Evolutionary conservation across 2,113 vertebrate species (phyloP), one percentile per base, ranked within the genome.

Genomic region (Fregetta grallaria): DNA sequence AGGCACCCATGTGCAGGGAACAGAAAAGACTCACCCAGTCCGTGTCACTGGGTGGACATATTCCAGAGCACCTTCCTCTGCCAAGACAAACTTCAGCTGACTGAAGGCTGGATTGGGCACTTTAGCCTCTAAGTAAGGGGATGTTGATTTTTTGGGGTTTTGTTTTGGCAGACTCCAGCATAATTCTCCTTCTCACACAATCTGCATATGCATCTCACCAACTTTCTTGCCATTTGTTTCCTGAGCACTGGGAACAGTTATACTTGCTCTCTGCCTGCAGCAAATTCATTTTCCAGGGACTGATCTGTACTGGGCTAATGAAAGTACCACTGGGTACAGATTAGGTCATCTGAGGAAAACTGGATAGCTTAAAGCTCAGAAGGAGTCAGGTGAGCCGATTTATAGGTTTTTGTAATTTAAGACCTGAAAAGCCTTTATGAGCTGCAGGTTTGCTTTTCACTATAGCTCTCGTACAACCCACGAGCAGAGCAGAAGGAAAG

Each of bases 381-480:
- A 77, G 61, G 29, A 47, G 32, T 74, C 47, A 91, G 65, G 45
- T 49, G 61, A 84, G 52, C 30, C 10, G 11, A 23, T 65, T 58
- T 73, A 73, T 26, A 88, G 63, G 34, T 16, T 71, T 94, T 77
- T 85, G 38, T 78, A 67, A 85, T 87, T 95, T 78, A 93, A 89
- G 74, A 86, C 47, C 70, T 72, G 66, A 88, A 93, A 94, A 93
- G 34, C 34, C 76, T 83, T 86, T 88, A 47, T 71, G 88, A 93
- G 34, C 58, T 75, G 45, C 29, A 67, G 90, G 82, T 79, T 90
- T 88, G 13, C 67, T 90, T 74, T 94, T 93, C 67, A 62, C 53
- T 70, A 17, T 22, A 77, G 75, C 38, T 88, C 88, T 77, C n/a
- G 67, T 38, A 42, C 88, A 77, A 73, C 65, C 58, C 50, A 88